Evolutionary conservation across 2,888 invertebrate genomes (phyloP).

Genomic region (Bombylius discolor): DNA sequence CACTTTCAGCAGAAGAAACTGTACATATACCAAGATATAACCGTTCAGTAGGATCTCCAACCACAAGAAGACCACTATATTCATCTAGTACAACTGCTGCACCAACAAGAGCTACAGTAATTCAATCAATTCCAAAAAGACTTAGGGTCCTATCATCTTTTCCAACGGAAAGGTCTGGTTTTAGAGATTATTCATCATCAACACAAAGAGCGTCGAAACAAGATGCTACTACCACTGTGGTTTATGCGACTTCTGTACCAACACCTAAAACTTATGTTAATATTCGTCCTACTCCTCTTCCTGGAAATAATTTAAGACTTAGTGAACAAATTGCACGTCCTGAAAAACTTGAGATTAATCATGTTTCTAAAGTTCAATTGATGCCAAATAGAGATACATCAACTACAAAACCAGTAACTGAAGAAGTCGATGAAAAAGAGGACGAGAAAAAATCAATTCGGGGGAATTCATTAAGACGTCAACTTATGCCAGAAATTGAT

Average conservation of each 20-base stretch:
- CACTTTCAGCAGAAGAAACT: constrained; percentile 26
- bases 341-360: constrained; percentile 18
- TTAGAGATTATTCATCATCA: neutral
- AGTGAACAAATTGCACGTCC: constrained; percentile 12
- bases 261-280: constrained; percentile 16
- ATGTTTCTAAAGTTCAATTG: constrained; percentile 14
- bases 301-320: constrained; percentile 9
- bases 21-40: constrained; percentile 27
- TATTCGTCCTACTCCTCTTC: constrained; percentile 17
- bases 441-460: constrained; percentile 35
- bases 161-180: constrained; percentile 10
- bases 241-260: constrained; percentile 22
- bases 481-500: constrained; percentile 45
- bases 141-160: constrained; percentile 33
- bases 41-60: constrained; percentile 37
- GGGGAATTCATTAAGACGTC: constrained; percentile 49
- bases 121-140: constrained; percentile 51
- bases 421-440: constrained; percentile 37
- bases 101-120: constrained; percentile 46
- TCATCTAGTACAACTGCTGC: constrained; percentile 36
- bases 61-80: constrained; percentile 44
- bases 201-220: constrained; percentile 3
- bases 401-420: constrained; percentile 41
- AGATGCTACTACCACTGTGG: constrained; percentile 20
- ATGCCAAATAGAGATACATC: constrained; percentile 8